phyloP scores from a whole-genome alignment of 2,888 invertebrate genomes.

The Mallateleia sp. region DNA sequence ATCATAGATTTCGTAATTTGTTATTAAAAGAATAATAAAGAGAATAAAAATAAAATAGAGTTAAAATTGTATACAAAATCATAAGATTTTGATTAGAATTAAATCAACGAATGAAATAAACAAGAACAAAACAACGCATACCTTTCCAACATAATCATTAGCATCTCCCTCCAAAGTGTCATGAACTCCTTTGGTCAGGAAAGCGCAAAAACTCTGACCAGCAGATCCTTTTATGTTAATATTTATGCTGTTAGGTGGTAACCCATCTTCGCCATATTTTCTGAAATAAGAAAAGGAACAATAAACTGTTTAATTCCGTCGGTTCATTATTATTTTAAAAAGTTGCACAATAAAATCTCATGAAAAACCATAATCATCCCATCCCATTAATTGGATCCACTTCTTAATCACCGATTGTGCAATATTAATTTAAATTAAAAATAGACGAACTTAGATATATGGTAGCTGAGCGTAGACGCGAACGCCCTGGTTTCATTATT shows the following conservation, averaged over 20 bases:
- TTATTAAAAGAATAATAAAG: background rate
- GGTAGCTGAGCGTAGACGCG: slow-evolving; percentile 97
- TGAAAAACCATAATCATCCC: too few relatives aligned
- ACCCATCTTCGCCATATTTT: slow-evolving; percentile 96
- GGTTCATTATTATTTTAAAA: too few relatives aligned
- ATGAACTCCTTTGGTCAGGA: slow-evolving; percentile 96
- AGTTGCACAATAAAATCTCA: too few relatives aligned
- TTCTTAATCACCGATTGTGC: too few relatives aligned
- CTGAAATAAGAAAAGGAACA: slow-evolving; percentile 89
- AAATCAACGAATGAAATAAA: too few relatives aligned
- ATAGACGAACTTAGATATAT: slow-evolving; percentile 96
- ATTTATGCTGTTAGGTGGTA: slow-evolving; percentile 95
- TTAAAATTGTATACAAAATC: too few relatives aligned
- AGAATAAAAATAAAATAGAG: background rate
- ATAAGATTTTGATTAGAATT: too few relatives aligned
- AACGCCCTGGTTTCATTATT: slow-evolving; percentile 98
- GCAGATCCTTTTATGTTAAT: slow-evolving; percentile 97
- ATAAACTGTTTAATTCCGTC: too few relatives aligned
- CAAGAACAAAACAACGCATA: too few relatives aligned
- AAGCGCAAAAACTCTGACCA: slow-evolving; percentile 99
- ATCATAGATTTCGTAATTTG: too few relatives aligned
- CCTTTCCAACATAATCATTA: slow-evolving; percentile 99
- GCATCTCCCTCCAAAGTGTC: slow-evolving; percentile 98
- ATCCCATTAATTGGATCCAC: too few relatives aligned
- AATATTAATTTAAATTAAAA: too few relatives aligned